Base-by-base conservation (phyloP, 2,113 vertebrate species). In the Cryptomyrus ogoouensis region DNA sequence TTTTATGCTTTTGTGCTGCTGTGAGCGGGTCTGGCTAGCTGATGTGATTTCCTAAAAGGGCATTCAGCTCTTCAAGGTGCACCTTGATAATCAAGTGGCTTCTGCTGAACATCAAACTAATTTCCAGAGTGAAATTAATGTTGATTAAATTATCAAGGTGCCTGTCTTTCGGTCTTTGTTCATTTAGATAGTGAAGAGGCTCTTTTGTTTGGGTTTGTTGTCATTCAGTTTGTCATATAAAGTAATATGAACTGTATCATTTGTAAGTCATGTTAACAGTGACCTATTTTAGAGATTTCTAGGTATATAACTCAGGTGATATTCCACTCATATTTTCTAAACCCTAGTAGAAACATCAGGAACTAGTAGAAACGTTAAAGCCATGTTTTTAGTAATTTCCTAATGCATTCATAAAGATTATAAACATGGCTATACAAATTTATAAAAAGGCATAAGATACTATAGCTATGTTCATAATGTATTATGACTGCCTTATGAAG, bases 61-160 rank as follows among this genome's bases (percentile, higher is more conserved):
- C 15, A n/a, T 46, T 86, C 56, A 31, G 58, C 80, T 86, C 58
- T 77, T 56, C 17, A 52, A 46, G 44, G 17, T 35, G 35, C 56
- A 47, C 24, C 13, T 56, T 74, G 83, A 86, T 90, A 90, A 87
- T 90, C 24, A 46, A 1, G 19, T n/a, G 49, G 50, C 35, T 88
- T 42, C 35, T 58, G 74, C 39, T 66, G 52, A 62, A 44, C 35
- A 49, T 86, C 19, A 86, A 50, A 47, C 47, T 27, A 17, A 86
- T 86, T 86, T 80, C 83, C 83, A 10, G 10, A 27, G 44, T 49
- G 83, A 50, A 86, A 49, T 50, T 27, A 84, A 42, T 17, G 24
- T 86, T 86, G 83, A 86, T 86, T 86, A 21, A 84, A 84, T 84
- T 83, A 83, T 24, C 44, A 86, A 86, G 24, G 24, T 49, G 47